phyloP scores from a whole-genome alignment of 2,888 invertebrate genomes.

The Nomada lathburiana region DNA sequence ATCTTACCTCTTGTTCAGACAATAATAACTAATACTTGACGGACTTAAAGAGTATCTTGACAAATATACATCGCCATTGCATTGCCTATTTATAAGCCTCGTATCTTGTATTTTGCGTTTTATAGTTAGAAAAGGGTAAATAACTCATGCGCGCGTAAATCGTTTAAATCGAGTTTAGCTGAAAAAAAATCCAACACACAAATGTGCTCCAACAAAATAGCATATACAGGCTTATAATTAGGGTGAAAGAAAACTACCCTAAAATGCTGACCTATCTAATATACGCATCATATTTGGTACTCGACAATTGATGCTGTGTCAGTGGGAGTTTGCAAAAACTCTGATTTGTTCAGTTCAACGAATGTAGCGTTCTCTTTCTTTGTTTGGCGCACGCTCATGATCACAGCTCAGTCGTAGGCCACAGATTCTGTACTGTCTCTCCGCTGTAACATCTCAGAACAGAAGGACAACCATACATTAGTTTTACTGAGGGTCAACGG shows the following conservation, averaged over 20 bases:
- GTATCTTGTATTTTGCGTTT: background rate
- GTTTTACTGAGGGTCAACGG: conserved; percentile 82
- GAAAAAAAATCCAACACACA: background rate
- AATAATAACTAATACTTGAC: conserved; percentile 21
- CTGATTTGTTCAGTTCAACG: conserved; percentile 83
- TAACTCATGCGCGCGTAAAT: background rate
- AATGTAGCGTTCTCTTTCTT: conserved; percentile 84
- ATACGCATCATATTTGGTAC: conserved; percentile 79
- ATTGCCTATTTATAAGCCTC: conserved; percentile 79
- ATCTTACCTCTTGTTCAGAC: conserved; percentile 26
- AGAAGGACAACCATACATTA: conserved; percentile 85
- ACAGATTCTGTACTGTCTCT: conserved; percentile 84
- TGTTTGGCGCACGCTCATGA: conserved; percentile 84
- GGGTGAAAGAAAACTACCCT: conserved; percentile 79
- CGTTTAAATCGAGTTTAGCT: background rate
- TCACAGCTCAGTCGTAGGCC: conserved; percentile 84
- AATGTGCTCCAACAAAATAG: conserved; percentile 2
- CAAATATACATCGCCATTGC: conserved; percentile 79
- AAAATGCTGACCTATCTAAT: conserved; percentile 84
- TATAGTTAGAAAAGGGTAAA: background rate
- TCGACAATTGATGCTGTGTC: conserved; percentile 80
- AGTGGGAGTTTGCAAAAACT: conserved; percentile 82
- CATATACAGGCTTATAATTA: conserved; percentile 76
- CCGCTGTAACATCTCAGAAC: conserved; percentile 86
- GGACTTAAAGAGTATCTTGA: conserved; percentile 32